These are phyloP conservation scores for Eulemur rufifrons DNA, from an alignment of 2,113 vertebrate genomes.

Conservation along the genomic window DNA sequence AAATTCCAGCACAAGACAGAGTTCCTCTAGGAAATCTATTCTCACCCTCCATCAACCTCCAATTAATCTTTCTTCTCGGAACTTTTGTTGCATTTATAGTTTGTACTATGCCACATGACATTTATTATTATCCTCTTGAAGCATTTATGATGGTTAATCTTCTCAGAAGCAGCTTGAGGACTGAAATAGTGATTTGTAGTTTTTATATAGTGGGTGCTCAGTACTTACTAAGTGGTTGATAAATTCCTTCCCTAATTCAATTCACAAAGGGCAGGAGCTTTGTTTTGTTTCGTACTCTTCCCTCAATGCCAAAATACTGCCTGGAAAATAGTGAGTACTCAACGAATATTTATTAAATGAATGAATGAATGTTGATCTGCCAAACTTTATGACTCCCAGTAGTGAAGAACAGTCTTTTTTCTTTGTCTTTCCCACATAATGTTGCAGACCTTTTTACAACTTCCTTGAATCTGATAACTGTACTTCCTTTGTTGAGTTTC, in stretches of 20 bases:
- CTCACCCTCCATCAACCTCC: not conserved
- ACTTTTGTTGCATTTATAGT: not conserved
- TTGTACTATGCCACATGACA: not conserved
- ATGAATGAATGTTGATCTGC: not conserved
- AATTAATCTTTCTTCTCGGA: not conserved
- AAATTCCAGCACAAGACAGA: not conserved
- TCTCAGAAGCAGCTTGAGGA: not conserved
- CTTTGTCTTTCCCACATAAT: not conserved
- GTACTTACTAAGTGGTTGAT: not conserved
- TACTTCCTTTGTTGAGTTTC: not conserved
- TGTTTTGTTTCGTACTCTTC: not conserved
- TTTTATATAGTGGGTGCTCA: not conserved
- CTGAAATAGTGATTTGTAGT: not conserved
- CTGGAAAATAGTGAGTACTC: not conserved
- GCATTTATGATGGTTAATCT: not conserved
- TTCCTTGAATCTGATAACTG: slow-evolving; percentile 3
- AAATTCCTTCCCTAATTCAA: not conserved
- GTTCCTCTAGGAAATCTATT: not conserved
- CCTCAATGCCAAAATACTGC: not conserved
- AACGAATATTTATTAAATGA: slow-evolving; percentile 37
- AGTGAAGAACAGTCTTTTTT: not conserved
- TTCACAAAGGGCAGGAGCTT: not conserved
- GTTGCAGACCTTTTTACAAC: slow-evolving; percentile 25
- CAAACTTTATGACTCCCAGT: not conserved
- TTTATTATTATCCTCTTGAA: not conserved